phyloP scores from a whole-genome alignment of 2,113 vertebrate species.

The Willisornis vidua region DNA sequence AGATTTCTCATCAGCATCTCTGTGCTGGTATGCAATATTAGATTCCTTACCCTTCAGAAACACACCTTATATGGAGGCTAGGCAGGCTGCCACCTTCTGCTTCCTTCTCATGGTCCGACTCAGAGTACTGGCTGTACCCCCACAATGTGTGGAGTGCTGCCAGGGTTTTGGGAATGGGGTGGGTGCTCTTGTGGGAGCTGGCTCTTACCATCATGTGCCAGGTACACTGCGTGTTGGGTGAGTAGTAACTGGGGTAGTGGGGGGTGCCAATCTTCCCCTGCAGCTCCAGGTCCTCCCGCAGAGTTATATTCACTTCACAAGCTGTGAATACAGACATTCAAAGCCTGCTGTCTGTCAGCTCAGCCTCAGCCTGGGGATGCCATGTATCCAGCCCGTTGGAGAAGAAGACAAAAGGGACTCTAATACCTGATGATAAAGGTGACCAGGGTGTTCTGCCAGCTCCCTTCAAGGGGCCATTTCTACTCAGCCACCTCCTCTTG shows the following conservation, averaged over 20 bases:
- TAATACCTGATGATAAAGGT: background rate
- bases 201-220: slow-evolving; percentile 89
- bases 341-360: background rate
- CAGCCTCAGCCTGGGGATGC: background rate
- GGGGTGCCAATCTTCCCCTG: slow-evolving; percentile 87
- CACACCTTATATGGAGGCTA: background rate
- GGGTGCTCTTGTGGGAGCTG: background rate
- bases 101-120: background rate
- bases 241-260: slow-evolving; percentile 92
- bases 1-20: background rate
- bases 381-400: background rate
- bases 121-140: background rate
- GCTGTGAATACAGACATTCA: slow-evolving; percentile 67
- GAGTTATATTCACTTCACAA: slow-evolving; percentile 78
- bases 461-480: background rate
- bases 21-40: background rate
- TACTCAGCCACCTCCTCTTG: background rate
- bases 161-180: background rate
- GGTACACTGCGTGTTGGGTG: slow-evolving; percentile 87
- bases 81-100: background rate
- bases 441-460: background rate
- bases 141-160: fast-evolving
- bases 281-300: slow-evolving; percentile 69
- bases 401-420: background rate
- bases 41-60: background rate